Evolutionary conservation across 2,113 vertebrate species (phyloP), one percentile per base, ranked within the genome.

Genomic region (Myiagra hebetior): DNA sequence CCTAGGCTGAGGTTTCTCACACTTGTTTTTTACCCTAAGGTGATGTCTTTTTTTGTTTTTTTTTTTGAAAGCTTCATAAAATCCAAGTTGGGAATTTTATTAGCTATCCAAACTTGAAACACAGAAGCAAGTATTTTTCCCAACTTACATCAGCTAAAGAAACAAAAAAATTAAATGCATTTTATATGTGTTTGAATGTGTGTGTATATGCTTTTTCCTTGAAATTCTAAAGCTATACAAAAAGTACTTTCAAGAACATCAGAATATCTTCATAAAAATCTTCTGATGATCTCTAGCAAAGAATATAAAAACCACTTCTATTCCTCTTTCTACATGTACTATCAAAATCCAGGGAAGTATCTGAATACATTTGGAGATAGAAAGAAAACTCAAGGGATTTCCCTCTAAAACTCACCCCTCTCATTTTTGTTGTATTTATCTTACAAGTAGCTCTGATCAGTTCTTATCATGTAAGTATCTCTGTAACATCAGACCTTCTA

Each of bases 41-140:
- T 95, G 63, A 72, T 41, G 39, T 75, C 20, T 35, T 30, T 30
- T 56, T 73, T 63, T 33, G 33, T 80, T 65, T 55, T 20, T 59
- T 81, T 88, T 93, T 67, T 46, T 44, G 44, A 77, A 93, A 86
- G 52, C 50, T 67, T 91, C 42, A 56, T 88, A 93, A 93, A 94
- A 90, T 75, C 9, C 44, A 52, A 44, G 9, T 53, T 84, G 37
- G 33, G 24, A 47, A 60, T 95, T 95, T 94, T 95, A 95, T 84
- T 92, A 84, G 31, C 35, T 79, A 80, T 28, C 63, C 55, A 65
- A 81, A 67, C 47, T 44, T 50, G 23, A 65, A 76, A 82, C 52
- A 79, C 33, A 76, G 47, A 87, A 87, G 27, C 11, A 64, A 77
- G 31, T 85, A 52, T 80, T 87, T 68, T 77, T 76, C 33, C 39